Percentiles rank a stretch among this genome's conserved stretches.
Conservation (phyloP, 2,797 vertebrate species). For the Bryconaethiops microstoma region DNA sequence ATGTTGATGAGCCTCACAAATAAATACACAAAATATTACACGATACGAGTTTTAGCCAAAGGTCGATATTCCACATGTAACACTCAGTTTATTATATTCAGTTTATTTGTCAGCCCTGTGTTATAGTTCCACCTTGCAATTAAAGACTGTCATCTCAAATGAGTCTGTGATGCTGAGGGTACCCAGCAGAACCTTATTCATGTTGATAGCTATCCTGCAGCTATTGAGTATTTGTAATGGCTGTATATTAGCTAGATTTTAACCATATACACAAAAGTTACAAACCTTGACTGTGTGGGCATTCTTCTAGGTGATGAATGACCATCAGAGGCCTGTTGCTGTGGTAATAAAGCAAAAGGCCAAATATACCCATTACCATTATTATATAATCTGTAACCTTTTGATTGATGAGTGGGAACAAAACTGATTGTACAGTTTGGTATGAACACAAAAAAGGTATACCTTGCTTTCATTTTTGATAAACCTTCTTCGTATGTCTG, state of each 20-base stretch:
- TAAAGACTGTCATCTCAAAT: too few relatives aligned
- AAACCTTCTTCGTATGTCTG: slow-evolving; percentile 85
- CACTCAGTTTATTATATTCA: too few relatives aligned
- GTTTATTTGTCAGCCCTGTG: background rate
- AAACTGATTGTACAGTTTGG: background rate
- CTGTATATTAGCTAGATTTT: background rate
- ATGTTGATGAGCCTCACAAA: background rate
- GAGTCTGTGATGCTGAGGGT: too few relatives aligned
- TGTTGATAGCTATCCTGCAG: too few relatives aligned
- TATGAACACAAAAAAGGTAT: slow-evolving; percentile 25
- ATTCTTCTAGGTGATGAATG: slow-evolving; percentile 73
- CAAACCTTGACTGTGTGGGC: slow-evolving; percentile 73
- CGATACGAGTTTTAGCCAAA: background rate
- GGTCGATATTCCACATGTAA: background rate
- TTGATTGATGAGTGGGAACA: background rate
- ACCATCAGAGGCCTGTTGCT: slow-evolving; percentile 79
- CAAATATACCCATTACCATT: slow-evolving; percentile 22
- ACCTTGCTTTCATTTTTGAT: slow-evolving; percentile 77
- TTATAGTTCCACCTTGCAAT: background rate
- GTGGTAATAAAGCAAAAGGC: slow-evolving; percentile 52
- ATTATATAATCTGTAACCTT: background rate
- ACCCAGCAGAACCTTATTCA: too few relatives aligned
- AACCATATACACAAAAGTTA: slow-evolving; percentile 8
- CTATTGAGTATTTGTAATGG: background rate
- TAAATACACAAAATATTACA: background rate